These are phyloP conservation scores for Phaedon cochleariae DNA, from an alignment of 2,888 invertebrate genomes.

Conservation along the genomic window DNA sequence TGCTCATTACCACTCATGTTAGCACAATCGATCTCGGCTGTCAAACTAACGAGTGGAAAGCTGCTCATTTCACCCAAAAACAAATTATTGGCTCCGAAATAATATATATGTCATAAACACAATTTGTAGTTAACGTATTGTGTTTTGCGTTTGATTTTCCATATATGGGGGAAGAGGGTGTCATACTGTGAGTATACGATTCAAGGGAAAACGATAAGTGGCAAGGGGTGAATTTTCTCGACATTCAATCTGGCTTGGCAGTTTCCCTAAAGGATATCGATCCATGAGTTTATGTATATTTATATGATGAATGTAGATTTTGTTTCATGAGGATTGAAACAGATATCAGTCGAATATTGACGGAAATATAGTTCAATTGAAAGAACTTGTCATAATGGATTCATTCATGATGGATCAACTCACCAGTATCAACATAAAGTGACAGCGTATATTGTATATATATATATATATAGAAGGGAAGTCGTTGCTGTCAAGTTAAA, in stretches of 20 bases:
- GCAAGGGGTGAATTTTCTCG: neutral
- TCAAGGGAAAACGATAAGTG: neutral
- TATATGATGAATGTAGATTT: too few relatives aligned
- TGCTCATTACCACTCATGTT: constrained; percentile 49
- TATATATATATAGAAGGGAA: too few relatives aligned
- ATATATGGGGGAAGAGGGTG: constrained; percentile 12
- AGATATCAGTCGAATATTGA: too few relatives aligned
- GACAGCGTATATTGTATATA: too few relatives aligned
- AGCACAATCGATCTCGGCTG: constrained; percentile 55
- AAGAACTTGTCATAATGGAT: too few relatives aligned
- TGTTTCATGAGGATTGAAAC: too few relatives aligned
- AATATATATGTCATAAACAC: constrained; percentile 52
- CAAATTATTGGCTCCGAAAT: constrained; percentile 55
- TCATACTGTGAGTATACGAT: constrained; percentile 1
- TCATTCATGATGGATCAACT: too few relatives aligned
- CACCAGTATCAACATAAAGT: too few relatives aligned
- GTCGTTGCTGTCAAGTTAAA: too few relatives aligned
- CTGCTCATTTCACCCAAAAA: constrained; percentile 45
- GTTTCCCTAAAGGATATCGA: neutral
- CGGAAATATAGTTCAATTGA: too few relatives aligned
- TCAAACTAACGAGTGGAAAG: constrained; percentile 44
- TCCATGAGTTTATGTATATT: neutral
- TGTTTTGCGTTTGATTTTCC: constrained; percentile 40
- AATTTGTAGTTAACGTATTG: constrained; percentile 48
- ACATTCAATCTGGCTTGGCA: neutral